Conservation (phyloP, 2,888 invertebrate species). For the Dinocampus coccinellae region DNA sequence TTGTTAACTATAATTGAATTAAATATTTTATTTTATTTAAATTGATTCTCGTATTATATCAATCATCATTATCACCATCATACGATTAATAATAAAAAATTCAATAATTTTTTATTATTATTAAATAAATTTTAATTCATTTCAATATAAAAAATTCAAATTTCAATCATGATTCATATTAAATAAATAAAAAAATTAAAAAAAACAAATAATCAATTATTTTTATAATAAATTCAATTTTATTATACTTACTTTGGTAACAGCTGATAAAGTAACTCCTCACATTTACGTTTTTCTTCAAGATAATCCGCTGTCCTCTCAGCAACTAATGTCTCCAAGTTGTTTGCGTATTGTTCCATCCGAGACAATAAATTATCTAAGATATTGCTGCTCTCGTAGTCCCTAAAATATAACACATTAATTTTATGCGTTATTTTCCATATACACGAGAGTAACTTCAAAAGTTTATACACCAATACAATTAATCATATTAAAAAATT, state of each 20-base stretch:
- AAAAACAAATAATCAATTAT: neutral
- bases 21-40: too few relatives aligned
- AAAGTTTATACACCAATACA: neutral
- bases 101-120: too few relatives aligned
- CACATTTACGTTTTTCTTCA: slow-evolving; percentile 98
- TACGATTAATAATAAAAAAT: too few relatives aligned
- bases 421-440: neutral
- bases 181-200: too few relatives aligned
- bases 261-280: slow-evolving; percentile 95
- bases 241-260: slow-evolving; percentile 86
- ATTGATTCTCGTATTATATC: too few relatives aligned
- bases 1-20: too few relatives aligned
- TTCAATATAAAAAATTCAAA: neutral
- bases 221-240: neutral
- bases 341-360: slow-evolving; percentile 99
- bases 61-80: too few relatives aligned
- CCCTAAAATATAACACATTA: slow-evolving; percentile 71
- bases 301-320: slow-evolving; percentile 97
- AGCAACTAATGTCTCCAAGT: slow-evolving; percentile 95
- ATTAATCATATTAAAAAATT: too few relatives aligned
- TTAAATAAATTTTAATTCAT: too few relatives aligned
- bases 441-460: neutral
- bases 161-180: neutral
- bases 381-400: slow-evolving; percentile 92
- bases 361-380: slow-evolving; percentile 94